Conservation (phyloP, 1,140 invertebrate species). For the Anagrus nilaparvatae region DNA sequence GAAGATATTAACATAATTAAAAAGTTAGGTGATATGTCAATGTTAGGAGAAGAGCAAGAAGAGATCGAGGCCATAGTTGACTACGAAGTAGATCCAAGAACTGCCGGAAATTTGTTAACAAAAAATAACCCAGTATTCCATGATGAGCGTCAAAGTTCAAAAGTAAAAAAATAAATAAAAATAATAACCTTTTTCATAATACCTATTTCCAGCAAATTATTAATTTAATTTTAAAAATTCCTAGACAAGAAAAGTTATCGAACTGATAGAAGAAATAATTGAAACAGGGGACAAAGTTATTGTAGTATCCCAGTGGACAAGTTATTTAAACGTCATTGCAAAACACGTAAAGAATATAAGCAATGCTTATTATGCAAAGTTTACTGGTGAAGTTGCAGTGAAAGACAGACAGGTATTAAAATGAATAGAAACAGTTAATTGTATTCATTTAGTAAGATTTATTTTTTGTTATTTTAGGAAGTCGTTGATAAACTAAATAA, state of each 20-base stretch:
- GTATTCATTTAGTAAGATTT: background rate
- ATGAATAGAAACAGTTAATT: background rate
- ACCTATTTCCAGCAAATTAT: background rate
- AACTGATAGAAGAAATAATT: constrained; percentile 49
- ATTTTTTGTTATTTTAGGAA: constrained; percentile 22
- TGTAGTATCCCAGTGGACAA: constrained; percentile 81
- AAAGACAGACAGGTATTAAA: constrained; percentile 35
- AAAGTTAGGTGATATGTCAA: constrained; percentile 39
- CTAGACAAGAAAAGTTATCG: constrained; percentile 50
- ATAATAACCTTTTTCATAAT: constrained; percentile 3
- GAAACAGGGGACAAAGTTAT: constrained; percentile 57
- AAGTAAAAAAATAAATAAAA: constrained; percentile 32
- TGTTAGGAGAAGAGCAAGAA: constrained; percentile 32
- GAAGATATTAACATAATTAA: constrained; percentile 55
- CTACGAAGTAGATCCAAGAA: constrained; percentile 26
- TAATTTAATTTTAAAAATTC: constrained; percentile 13
- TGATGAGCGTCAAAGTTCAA: constrained; percentile 48
- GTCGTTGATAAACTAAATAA: constrained; percentile 67
- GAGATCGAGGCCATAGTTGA: constrained; percentile 34
- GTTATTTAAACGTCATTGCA: constrained; percentile 58
- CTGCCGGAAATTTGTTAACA: constrained; percentile 42
- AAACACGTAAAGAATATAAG: constrained; percentile 43
- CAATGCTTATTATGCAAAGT: constrained; percentile 46
- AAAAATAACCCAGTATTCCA: constrained; percentile 61
- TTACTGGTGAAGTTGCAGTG: constrained; percentile 58